Evolutionary conservation across 1,140 invertebrate species (phyloP).

Genomic region (Elysia chlorotica): DNA sequence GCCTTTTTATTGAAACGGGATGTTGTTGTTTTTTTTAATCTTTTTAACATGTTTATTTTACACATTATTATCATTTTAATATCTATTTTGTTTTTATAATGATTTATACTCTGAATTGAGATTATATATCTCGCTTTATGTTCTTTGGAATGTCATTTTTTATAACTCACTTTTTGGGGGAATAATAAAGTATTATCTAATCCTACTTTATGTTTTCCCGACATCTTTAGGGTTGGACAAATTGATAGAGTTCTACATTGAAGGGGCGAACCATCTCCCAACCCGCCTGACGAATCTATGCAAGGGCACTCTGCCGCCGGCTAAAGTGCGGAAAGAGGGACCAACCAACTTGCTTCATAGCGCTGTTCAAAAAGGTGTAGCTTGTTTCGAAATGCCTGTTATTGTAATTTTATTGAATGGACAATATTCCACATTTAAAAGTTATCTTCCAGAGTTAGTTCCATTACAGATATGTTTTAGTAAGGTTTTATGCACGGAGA

Average conservation of each 20-base stretch:
- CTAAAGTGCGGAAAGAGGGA: constrained; percentile 17
- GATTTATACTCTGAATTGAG: not conserved
- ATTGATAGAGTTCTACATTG: constrained; percentile 14
- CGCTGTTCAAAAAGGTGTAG: constrained; percentile 15
- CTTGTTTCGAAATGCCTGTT: too few species aligned
- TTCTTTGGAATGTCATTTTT: too few species aligned
- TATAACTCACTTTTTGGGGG: too few species aligned
- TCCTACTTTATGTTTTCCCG: not conserved
- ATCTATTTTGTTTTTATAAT: not conserved
- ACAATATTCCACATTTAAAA: too few species aligned
- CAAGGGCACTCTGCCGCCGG: constrained; percentile 5
- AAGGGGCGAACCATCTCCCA: not conserved
- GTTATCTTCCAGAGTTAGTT: too few species aligned
- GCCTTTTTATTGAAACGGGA: too few species aligned
- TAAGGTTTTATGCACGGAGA: too few species aligned
- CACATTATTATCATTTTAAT: not conserved
- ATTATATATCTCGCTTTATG: too few species aligned
- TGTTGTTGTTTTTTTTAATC: too few species aligned
- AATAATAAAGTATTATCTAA: not conserved
- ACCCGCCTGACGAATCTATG: not conserved
- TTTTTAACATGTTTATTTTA: not conserved
- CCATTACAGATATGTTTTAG: too few species aligned
- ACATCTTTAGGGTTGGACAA: constrained; percentile 7
- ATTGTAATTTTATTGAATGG: too few species aligned
- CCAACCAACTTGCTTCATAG: constrained; percentile 11